Base-by-base conservation (phyloP, 1,140 invertebrate genomes). In the Vanessa atalanta region DNA sequence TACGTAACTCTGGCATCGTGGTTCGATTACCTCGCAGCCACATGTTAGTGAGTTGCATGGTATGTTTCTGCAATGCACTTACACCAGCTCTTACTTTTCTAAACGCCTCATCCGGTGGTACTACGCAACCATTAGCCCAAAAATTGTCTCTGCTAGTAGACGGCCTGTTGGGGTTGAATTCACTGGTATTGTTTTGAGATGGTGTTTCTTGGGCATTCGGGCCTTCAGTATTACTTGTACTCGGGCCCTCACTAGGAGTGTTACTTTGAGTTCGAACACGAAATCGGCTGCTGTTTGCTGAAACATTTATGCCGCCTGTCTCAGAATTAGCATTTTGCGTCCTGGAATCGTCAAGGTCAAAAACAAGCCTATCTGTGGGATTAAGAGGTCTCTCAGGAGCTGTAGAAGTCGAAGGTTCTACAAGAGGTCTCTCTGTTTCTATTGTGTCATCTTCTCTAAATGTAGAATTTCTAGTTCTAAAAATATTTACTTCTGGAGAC, bases 1-100 rank as follows among this genome's bases (percentile, higher is more conserved):
- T 91, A 9, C 95, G 93, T 37, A 96, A 93, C 78, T 95, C 93
- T 74, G 94, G 94, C 70, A 96, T 85, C 51, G 95, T 94, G 14
- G 83, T 84, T 1, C 88, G 83, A 50, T 79, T 88, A 0, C 87
- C 90, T 8, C 87, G 86, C 7, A 91, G 70, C 88, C 92, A 93
- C 72, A 92, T 82, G 71, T 88, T 84, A 0, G 88, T 88, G 15
- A 93, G 75, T 55, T 86, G 83, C 26, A 84, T 71, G 8, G 89
- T 88, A 70, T 93, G 93, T 50, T 85, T 87, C 70, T 91, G 86
- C 65, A 93, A 84, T 8, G 86, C 85, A 51, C 78, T 81, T 2
- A 93, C 88, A 15, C 91, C 90, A 4, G 76, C 81, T 55, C 78
- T 87, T 48, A 93, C 93, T 83, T 88, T 91, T 70, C 88, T 81